Evolutionary conservation across 1,140 invertebrate genomes (phyloP).

Genomic region (Drosophila watanabei): DNA sequence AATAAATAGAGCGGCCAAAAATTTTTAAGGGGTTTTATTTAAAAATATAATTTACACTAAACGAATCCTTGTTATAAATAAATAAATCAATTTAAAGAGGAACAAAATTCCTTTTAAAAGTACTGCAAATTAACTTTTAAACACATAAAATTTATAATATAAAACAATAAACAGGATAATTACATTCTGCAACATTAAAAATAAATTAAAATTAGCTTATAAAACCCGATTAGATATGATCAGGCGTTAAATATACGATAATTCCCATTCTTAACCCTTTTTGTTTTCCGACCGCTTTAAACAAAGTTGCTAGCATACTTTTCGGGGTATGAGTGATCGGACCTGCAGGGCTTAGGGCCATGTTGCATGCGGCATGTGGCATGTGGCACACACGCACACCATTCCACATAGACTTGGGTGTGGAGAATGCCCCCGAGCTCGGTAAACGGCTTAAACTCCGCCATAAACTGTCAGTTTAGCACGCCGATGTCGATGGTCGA

Average conservation of each 20-base stretch:
- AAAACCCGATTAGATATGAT: not conserved
- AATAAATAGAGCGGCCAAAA: too few species aligned
- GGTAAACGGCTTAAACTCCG: conserved; percentile 62
- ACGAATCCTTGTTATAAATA: too few species aligned
- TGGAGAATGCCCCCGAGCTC: conserved; percentile 34
- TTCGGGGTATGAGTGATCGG: conserved; percentile 20
- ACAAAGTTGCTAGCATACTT: conserved; percentile 24
- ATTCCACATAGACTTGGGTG: conserved; percentile 7
- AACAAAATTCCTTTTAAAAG: too few species aligned
- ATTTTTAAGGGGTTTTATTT: too few species aligned
- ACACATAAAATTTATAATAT: not conserved
- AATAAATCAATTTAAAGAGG: too few species aligned
- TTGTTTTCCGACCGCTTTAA: not conserved
- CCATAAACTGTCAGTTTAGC: conserved; percentile 61
- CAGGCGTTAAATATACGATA: not conserved
- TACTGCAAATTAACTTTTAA: too few species aligned
- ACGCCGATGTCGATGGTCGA: conserved; percentile 22
- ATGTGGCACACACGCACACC: conserved; percentile 1
- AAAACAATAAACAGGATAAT: not conserved
- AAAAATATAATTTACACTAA: too few species aligned
- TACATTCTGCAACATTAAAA: not conserved
- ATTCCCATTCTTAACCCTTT: conserved; percentile 11
- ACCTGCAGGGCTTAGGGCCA: conserved; percentile 10
- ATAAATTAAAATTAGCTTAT: not conserved
- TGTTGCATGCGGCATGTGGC: conserved; percentile 21